phyloP scores from a whole-genome alignment of 2,113 vertebrate species.

The Ailuropoda melanoleuca region DNA sequence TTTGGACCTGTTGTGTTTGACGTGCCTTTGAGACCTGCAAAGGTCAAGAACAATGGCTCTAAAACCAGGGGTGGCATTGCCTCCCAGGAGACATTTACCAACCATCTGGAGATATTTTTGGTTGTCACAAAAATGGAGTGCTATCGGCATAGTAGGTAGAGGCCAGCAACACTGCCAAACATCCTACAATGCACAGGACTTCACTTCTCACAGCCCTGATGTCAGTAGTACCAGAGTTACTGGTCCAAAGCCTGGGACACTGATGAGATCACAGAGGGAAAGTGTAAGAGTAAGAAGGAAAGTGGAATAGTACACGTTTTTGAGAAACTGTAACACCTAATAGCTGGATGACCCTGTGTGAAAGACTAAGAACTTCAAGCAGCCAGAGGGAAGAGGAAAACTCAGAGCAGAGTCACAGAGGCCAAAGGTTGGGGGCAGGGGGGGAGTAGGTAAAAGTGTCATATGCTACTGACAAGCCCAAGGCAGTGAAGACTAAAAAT shows the following conservation, averaged over 20 bases:
- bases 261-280: not conserved
- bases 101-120: not conserved
- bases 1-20: not conserved
- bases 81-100: not conserved
- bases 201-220: not conserved
- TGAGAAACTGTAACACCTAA: not conserved
- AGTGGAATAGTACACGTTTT: not conserved
- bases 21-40: not conserved
- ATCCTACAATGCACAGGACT: not conserved
- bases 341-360: too few species aligned
- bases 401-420: not conserved
- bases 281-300: not conserved
- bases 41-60: not conserved
- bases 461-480: not conserved
- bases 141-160: not conserved
- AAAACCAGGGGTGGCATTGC: not conserved
- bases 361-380: not conserved
- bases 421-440: too few species aligned
- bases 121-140: not conserved
- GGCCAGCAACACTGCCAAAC: not conserved
- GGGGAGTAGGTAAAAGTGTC: not conserved
- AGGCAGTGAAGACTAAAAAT: not conserved
- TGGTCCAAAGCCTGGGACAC: not conserved
- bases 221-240: not conserved
- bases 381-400: not conserved